A percentile compares a stretch with the other conserved stretches of the same genome.
Evolutionary conservation across 2,113 vertebrate genomes (phyloP).

Genomic region (Syrmaticus mikado): DNA sequence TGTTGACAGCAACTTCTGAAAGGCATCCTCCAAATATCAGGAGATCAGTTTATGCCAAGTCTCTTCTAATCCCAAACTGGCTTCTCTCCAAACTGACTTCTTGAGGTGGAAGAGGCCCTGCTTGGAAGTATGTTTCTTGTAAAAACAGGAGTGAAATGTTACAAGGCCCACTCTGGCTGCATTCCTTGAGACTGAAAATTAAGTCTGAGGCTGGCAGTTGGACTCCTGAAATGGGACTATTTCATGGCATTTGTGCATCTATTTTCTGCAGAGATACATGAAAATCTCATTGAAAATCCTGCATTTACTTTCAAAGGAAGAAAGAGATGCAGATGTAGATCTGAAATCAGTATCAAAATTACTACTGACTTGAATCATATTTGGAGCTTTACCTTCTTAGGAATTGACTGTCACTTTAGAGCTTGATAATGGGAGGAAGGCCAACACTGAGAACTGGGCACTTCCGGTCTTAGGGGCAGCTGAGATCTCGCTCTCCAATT

Average conservation of each 20-base stretch:
- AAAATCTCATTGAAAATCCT: background rate
- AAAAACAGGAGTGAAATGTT: background rate
- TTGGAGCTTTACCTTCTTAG: background rate
- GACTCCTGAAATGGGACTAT: background rate
- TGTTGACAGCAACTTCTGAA: background rate
- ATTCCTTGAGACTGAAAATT: background rate
- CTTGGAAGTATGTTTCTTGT: background rate
- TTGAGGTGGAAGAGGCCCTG: background rate
- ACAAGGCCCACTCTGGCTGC: background rate
- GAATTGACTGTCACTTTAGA: background rate
- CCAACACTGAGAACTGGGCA: background rate
- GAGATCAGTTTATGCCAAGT: background rate
- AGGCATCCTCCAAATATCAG: background rate
- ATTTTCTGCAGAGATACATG: background rate
- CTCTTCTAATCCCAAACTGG: background rate
- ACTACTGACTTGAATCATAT: background rate
- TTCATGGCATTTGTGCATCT: background rate
- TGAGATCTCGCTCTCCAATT: background rate
- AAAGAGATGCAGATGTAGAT: background rate
- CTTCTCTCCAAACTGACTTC: background rate
- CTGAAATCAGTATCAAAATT: background rate
- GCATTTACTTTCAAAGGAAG: background rate
- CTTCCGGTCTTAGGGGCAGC: background rate
- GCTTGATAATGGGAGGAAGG: background rate
- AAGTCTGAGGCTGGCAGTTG: background rate